These are phyloP conservation scores for Drosophila paranaensis DNA, from an alignment of 2,888 invertebrate species.

Conservation along the genomic window DNA sequence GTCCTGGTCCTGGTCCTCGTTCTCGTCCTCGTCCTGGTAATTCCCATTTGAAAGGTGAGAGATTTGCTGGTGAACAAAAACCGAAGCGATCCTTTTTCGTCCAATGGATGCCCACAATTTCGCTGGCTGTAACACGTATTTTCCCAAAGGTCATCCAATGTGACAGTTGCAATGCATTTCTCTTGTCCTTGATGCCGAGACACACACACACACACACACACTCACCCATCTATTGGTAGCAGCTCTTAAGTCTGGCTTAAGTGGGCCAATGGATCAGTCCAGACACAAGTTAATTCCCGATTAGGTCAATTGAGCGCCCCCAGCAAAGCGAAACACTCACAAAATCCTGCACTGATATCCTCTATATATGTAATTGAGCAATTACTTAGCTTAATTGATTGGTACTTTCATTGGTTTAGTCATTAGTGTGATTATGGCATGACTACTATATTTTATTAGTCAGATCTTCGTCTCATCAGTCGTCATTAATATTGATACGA, in stretches of 20 bases:
- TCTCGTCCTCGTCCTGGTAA: slow-evolving; percentile 47
- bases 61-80: slow-evolving; percentile 36
- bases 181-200: slow-evolving; percentile 46
- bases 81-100: slow-evolving; percentile 23
- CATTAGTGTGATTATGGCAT: not conserved
- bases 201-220: not conserved
- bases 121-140: slow-evolving; percentile 61
- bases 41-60: slow-evolving; percentile 78
- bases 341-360: not conserved
- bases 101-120: slow-evolving; percentile 44
- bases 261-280: slow-evolving; percentile 52
- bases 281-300: slow-evolving; percentile 45
- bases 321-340: not conserved
- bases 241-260: slow-evolving; percentile 42
- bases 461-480: too few species aligned
- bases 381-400: slow-evolving; percentile 1
- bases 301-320: slow-evolving; percentile 20
- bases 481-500: not conserved
- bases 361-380: not conserved
- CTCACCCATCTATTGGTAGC: not conserved
- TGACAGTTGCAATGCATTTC: slow-evolving; percentile 52
- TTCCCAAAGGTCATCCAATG: slow-evolving; percentile 75
- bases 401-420: not conserved
- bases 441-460: not conserved
- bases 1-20: slow-evolving; percentile 9